Conservation (phyloP, 53 echinoderm and acorn worm genomes). For the Paracentrotus lividus region DNA sequence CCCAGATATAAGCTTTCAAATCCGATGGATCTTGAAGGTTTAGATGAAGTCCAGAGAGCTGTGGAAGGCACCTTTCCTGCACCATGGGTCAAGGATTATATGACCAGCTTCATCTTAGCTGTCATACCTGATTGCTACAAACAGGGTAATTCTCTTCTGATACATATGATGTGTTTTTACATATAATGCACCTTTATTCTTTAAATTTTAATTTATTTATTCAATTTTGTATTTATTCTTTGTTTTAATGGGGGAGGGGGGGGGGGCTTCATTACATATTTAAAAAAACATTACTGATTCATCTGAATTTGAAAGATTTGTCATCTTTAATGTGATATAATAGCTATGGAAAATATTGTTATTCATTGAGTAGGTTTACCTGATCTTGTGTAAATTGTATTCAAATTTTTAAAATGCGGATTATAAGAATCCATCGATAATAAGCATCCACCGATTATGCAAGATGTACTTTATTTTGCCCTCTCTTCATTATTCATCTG, state of each 20-base stretch:
- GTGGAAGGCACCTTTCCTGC: constrained; percentile 20
- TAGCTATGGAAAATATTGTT: background rate
- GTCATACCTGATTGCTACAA: constrained; percentile 19
- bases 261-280: background rate
- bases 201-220: no score
- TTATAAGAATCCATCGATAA: background rate
- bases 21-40: background rate
- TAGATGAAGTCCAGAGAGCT: background rate
- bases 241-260: no score
- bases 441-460: no score
- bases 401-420: background rate
- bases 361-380: background rate
- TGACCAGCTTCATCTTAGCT: constrained; percentile 17
- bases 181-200: no score
- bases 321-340: background rate
- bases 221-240: background rate
- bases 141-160: background rate
- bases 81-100: constrained; percentile 56
- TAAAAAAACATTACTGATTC: background rate
- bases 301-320: background rate
- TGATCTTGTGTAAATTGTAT: no score
- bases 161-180: background rate
- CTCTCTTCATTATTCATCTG: background rate
- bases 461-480: background rate
- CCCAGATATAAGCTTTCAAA: constrained; percentile 42